Base-by-base conservation (phyloP, 2,888 invertebrate genomes). In the Phorcus lineatus region DNA sequence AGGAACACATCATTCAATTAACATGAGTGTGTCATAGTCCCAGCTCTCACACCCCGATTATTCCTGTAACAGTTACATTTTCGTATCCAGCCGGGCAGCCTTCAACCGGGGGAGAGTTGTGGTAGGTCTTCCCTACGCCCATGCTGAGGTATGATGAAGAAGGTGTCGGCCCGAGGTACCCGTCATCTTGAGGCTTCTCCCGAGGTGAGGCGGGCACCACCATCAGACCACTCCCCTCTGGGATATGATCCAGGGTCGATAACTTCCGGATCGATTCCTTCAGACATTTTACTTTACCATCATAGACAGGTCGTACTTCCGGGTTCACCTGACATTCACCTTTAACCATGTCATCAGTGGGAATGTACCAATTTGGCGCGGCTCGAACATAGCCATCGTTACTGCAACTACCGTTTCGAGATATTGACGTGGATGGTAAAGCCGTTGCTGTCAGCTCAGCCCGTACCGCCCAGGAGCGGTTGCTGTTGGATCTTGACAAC, bases 391-490 rank as follows among this genome's bases (percentile, higher is more conserved):
- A 36, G 36, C 31, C 40, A 24, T 70, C 70, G 36, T 36, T 19
- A n/a, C 36, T 19, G 19, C 40, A 7, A 31, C 31, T 47, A 1
- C 47, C 47, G 47, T 6, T 47, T 47, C 11, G 47, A 13, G 47
- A 13, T 47, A 47, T 47, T 47, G 47, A 47, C 47, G 47, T 19
- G 16, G 70, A 16, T 11, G 36, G 28, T 70, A 36, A 36, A n/a
- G 70, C 13, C 24, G 62, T 70, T 70, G 70, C 28, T 1, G 70
- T 70, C 40, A 70, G 36, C n/a, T 70, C 70, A 17, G 70, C 70
- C 11, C 70, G 70, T 16, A 70, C 70, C 40, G 19, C 19, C 70
- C 70, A 70, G 9, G 70, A 70, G 3, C 70, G 70, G 70, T 70
- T 70, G 70, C 70, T 70, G n/a, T 70, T 31, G 16, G 70, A n/a